Base-by-base conservation (phyloP, 2,797 vertebrate genomes). In the Enteromius treurensis region DNA sequence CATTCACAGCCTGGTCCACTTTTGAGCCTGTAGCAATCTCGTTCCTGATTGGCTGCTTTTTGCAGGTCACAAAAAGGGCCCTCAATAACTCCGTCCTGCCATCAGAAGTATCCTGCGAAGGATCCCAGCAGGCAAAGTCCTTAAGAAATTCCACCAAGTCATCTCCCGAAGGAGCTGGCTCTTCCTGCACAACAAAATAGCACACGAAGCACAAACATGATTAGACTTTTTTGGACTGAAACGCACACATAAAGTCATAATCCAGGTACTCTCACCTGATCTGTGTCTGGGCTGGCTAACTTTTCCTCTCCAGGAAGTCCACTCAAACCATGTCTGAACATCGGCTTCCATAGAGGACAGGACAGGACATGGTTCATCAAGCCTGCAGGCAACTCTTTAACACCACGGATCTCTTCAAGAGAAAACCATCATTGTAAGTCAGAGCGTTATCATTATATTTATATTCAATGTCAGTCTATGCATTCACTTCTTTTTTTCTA, bases 1-100 rank as follows among this genome's bases (percentile, higher is more conserved):
- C 96, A 88, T 98, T 99, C 89, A 99, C 97, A 90, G 98, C 98
- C 93, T 96, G 97, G 92, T 99, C 98, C 74, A 97, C 94, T 94
- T 96, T 95, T 83, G 96, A 93, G 90, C 98, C 97, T 62, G 93
- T 87, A 76, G 96, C 95, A 82, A 96, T 94, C 93, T 99, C 97
- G 78, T 95, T 97, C 92, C 96, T 96, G 91, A 95, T 85, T 82
- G 92, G 91, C 91, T 97, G 97, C 90, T 97, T 98, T 94, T 94
- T 97, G 93, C 96, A 97, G 87, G 94, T 95, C 91, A 96, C 94
- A 92, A 89, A 92, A 86, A 99, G 90, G 90, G 93, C 95, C 92
- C 92, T 95, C 96, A 97, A 95, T 89, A 98, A 94, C 89, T 97
- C 97, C 67, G 94, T 92, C 90, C 94, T 94, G 83, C 93, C 92